These are phyloP conservation scores for Aphidius colemani DNA, from an alignment of 2,888 invertebrate genomes.

Conservation along the genomic window DNA sequence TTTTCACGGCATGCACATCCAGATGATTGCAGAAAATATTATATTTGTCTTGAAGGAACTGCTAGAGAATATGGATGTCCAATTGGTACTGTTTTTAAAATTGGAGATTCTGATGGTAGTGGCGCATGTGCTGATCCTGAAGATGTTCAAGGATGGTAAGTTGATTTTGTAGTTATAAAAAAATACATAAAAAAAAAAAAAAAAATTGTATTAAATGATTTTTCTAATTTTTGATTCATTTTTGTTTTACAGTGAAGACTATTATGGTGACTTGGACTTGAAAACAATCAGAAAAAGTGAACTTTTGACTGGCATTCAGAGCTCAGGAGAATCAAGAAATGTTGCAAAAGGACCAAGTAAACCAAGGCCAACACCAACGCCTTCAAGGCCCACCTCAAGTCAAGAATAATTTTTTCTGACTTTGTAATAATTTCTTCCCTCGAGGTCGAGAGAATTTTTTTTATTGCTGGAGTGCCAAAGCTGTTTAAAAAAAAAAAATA, in stretches of 20 bases:
- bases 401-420: constrained; percentile 56
- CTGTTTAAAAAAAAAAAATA: constrained; percentile 26
- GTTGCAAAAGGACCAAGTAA: constrained; percentile 66
- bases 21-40: constrained; percentile 93
- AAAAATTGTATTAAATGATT: neutral
- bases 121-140: constrained; percentile 95
- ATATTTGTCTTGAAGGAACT: constrained; percentile 88
- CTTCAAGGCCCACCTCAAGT: constrained; percentile 57
- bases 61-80: constrained; percentile 95
- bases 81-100: constrained; percentile 94
- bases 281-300: constrained; percentile 95
- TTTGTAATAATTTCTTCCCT: constrained; percentile 29
- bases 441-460: constrained; percentile 24
- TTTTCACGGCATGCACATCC: constrained; percentile 96
- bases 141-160: constrained; percentile 95
- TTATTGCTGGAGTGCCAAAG: constrained; percentile 31
- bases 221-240: constrained; percentile 45
- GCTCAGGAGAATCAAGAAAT: constrained; percentile 65
- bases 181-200: too few species aligned
- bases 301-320: constrained; percentile 79
- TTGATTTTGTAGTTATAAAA: constrained; percentile 38
- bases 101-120: constrained; percentile 86
- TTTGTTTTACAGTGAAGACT: constrained; percentile 87
- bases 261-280: constrained; percentile 93
- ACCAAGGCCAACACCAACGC: constrained; percentile 54